These are phyloP conservation scores for Anoplolepis gracilipes DNA, from an alignment of 1,140 invertebrate genomes.

Conservation along the genomic window DNA sequence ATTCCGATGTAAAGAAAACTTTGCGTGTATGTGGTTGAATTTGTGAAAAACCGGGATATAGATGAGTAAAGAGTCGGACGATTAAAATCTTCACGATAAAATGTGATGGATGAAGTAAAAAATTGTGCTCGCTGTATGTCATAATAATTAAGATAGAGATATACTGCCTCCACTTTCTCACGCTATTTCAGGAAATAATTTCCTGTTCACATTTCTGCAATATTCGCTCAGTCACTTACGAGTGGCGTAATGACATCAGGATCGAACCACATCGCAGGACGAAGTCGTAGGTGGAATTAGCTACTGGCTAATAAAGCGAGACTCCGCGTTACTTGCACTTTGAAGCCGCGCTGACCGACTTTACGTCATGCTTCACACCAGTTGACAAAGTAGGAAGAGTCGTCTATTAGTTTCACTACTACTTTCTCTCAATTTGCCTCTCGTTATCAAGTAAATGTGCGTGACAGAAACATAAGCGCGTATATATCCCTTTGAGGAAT, in stretches of 20 bases:
- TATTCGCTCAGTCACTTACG: slow-evolving; percentile 18
- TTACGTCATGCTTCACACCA: slow-evolving; percentile 65
- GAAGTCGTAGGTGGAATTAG: slow-evolving; percentile 68
- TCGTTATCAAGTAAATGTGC: background rate
- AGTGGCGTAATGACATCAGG: slow-evolving; percentile 64
- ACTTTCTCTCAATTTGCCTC: slow-evolving; percentile 59
- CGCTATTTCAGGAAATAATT: slow-evolving; percentile 32
- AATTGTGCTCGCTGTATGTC: slow-evolving; percentile 2
- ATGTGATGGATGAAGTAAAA: slow-evolving; percentile 12
- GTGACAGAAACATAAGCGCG: background rate
- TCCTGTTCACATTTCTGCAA: slow-evolving; percentile 27
- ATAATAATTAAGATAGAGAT: slow-evolving; percentile 9
- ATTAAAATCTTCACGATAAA: slow-evolving; percentile 10
- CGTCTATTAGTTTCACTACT: slow-evolving; percentile 67
- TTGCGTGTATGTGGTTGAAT: background rate
- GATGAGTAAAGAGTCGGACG: background rate
- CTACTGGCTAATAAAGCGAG: slow-evolving; percentile 53
- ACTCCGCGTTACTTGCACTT: slow-evolving; percentile 66
- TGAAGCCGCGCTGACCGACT: slow-evolving; percentile 67
- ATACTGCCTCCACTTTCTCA: background rate
- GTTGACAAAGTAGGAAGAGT: background rate
- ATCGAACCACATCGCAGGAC: slow-evolving; percentile 59
- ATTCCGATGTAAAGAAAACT: background rate
- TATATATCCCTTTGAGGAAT: slow-evolving; percentile 6
- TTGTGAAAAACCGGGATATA: background rate